Conservation (phyloP, 1,140 invertebrate species). For the Diorhabda elongata region DNA sequence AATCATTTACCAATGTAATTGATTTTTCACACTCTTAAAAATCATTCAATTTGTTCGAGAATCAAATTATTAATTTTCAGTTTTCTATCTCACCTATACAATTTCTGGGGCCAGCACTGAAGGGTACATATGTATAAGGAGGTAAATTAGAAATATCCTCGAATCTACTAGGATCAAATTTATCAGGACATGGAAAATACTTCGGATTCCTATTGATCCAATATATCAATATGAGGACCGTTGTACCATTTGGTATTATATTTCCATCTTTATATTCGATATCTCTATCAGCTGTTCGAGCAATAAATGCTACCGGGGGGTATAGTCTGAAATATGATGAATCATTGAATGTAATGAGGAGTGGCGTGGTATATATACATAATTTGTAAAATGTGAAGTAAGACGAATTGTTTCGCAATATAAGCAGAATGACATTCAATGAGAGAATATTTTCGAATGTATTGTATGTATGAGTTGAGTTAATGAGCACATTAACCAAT, state of each 20-base stretch:
- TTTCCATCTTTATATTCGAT: conserved; percentile 38
- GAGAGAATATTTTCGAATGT: too few relatives aligned
- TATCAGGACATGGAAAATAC: conserved; percentile 64
- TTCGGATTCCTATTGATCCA: conserved; percentile 65
- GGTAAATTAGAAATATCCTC: conserved; percentile 53
- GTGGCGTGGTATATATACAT: too few relatives aligned
- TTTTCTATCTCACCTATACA: conserved; percentile 55
- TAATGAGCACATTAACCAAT: conserved; percentile 1
- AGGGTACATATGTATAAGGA: conserved; percentile 59
- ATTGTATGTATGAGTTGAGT: too few relatives aligned
- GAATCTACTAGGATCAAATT: conserved; percentile 75
- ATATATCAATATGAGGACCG: conserved; percentile 45
- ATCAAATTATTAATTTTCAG: too few relatives aligned
- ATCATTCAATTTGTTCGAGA: too few relatives aligned
- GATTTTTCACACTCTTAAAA: too few relatives aligned
- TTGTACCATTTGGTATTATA: conserved; percentile 17
- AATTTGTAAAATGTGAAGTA: too few relatives aligned
- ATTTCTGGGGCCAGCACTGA: conserved; percentile 66
- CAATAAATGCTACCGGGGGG: conserved; percentile 49
- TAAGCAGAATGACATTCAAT: too few relatives aligned
- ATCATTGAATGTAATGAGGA: too few relatives aligned
- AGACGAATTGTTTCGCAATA: too few relatives aligned
- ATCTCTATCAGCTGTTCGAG: conserved; percentile 45
- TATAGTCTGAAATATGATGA: conserved; percentile 26
- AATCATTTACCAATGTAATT: too few relatives aligned